Base-by-base conservation (phyloP, 2,888 invertebrate genomes). In the Allolobophora icterica region DNA sequence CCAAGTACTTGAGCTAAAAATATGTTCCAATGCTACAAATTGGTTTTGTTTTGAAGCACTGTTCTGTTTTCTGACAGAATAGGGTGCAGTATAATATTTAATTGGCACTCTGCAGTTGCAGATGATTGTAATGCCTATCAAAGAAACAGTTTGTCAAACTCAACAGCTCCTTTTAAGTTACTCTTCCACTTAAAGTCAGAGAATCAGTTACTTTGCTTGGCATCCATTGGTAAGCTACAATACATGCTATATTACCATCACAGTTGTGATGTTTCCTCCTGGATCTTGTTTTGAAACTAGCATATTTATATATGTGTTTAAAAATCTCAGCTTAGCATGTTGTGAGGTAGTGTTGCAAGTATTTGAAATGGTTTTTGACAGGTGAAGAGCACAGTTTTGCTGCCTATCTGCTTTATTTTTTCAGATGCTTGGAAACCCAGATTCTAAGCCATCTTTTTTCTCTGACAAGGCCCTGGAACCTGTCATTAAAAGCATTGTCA, bases 381-480 rank as follows among this genome's bases (percentile, higher is more conserved):
- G n/a, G 30, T 30, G n/a, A 71, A 30, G 19, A 21, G 52, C 71
- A 71, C 30, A 71, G 71, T n/a, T 71, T 71, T 71, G 71, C 71
- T 71, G 71, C 71, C 30, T n/a, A 71, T n/a, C 71, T 71, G 71
- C 71, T 71, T 71, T 35, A 35, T 38, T n/a, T 71, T 84, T 92
- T 33, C 45, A 96, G 96, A 99, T 99, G 91, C 98, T 99, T 95
- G 98, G 98, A 33, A 99, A 99, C 96, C 97, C 99, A 4, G 99
- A 99, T 96, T 99, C 99, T 0, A 99, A 99, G 95, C 99, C 99
- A 17, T 97, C 97, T 0, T 99, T 99, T 95, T 96, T 99, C 1
- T 98, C 98, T 0, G 99, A 99, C 95, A 99, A 99, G 95, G 97
- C 97, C n/a, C 96, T 99, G 94, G 99, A 99, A 95, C 98, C 98